Conservation (phyloP, 35 echinoderm and acorn worm genomes). For the Patiria miniata region DNA sequence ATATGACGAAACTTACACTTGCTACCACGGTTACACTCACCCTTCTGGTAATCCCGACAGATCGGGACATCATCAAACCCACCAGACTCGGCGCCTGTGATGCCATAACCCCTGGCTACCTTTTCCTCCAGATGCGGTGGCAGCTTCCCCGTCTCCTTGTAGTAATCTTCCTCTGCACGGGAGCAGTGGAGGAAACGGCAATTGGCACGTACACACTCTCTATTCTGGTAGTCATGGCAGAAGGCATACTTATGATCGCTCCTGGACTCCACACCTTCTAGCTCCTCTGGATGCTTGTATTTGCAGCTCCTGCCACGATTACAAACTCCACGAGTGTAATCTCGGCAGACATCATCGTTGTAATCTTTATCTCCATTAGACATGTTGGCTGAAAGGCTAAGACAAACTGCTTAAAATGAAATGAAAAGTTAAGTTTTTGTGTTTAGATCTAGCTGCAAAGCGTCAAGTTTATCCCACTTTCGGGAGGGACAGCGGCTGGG, state of each 20-base stretch:
- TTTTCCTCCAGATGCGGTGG: conserved; percentile 63
- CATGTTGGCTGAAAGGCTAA: background rate
- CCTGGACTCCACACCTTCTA: conserved; percentile 52
- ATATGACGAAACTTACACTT: conserved; percentile 88
- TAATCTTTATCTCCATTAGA: conserved; percentile 1
- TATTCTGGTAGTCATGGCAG: conserved; percentile 98
- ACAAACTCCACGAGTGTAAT: conserved; percentile 98
- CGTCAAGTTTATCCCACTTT: background rate
- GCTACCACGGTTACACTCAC: conserved; percentile 75
- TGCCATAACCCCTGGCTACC: background rate
- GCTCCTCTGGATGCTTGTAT: conserved; percentile 83
- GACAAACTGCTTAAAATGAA: too few relatives aligned
- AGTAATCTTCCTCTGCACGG: conserved; percentile 86
- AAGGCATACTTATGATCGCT: conserved; percentile 46
- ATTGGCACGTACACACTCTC: conserved; percentile 75
- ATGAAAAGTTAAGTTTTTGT: background rate
- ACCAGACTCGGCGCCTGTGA: background rate
- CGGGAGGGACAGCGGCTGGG: too few relatives aligned
- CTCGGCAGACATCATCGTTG: conserved; percentile 69
- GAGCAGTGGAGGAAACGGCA: conserved; percentile 91
- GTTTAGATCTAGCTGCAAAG: background rate
- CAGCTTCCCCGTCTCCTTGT: conserved; percentile 78
- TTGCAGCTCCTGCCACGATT: conserved; percentile 90
- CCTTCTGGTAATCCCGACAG: conserved; percentile 82
- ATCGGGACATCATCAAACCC: conserved; percentile 72